Base-by-base conservation (phyloP, 1,140 invertebrate genomes). In the Himalopsyche phryganea region DNA sequence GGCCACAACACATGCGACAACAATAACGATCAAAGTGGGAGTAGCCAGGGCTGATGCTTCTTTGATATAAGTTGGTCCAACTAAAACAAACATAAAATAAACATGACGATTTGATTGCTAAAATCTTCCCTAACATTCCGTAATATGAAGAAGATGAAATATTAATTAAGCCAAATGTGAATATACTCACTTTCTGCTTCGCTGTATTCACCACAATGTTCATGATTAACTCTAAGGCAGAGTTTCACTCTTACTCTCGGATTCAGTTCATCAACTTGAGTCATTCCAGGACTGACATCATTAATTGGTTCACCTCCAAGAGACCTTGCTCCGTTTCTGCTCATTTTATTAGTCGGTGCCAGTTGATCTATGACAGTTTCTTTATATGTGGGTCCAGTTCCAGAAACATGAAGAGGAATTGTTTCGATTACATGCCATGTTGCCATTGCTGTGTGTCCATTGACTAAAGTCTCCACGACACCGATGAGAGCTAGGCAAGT, bases 1-100 rank as follows among this genome's bases (percentile, higher is more conserved):
- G 65, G 91, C 87, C 6, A 93, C 86, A 13, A 90, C 84, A 61
- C 87, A 88, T 28, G 88, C 89, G 6, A 93, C 88, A 49, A 92
- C 81, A 63, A 92, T 85, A 1, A 87, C 89, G 50, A 92, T 87
- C 60, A 92, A 69, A 5, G 88, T 91, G 13, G 88, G 86, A 14
- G 87, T 90, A 6, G 86, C 83, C 28, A 92, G 68, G 0, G 84
- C 81, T 32, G 84, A 84, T n/a, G 88, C 82, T 76, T 90, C 87
- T 54, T 87, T 86, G 32, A 91, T 84, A 68, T 87, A 89, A 0
- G 87, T 83, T n/a, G 84, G 81, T 23, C 90, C 89, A 68, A 91
- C 90, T 91, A 74, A 58, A 71, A 61, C 14, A 54, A 18, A 40
- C 36, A 1, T n/a, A n/a, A n/a, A n/a, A n/a, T n/a, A n/a, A n/a